Evolutionary conservation across 2,888 invertebrate genomes (phyloP), one percentile per base, ranked within the genome.

Genomic region (Acleris laterana): DNA sequence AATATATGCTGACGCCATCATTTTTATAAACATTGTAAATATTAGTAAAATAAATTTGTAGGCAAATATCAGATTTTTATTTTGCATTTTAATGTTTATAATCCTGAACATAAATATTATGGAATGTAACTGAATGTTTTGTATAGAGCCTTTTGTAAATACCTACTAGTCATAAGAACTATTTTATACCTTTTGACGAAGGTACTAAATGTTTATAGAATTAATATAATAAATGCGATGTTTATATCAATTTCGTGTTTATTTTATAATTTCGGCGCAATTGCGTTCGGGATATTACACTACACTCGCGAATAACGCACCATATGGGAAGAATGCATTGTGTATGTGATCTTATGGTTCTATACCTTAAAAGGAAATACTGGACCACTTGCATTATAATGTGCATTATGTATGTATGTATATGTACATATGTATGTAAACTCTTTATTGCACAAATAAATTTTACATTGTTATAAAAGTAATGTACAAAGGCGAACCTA

Each of bases 211-310:
- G 65, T 65, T 61, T 65, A 65, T 65, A 65, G 60, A 55, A 55
- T 49, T 65, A 65, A 60, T 64, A 64, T 64, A 65, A 65, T 65
- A 65, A 65, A 65, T 65, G 60, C 60, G 61, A 65, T 65, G 56
- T 65, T 65, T 61, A 56, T 56, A 61, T 50, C n/a, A 19, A 22
- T 5, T 55, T 20, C 16, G 50, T 17, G 48, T 62, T 49, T 62
- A 13, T 49, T 49, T 62, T 22, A 5, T 20, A 7, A 50, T 5
- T 17, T 19, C 19, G 5, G 13, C 17, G 13, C 38, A 13, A 38
- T 13, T 4, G 13, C 13, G 9, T 1, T 38, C 38, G 4, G 13
- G 13, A 3, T 25, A 5, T 25, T 25, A 25, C 5, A 25, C 5
- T 32, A 11, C 32, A 32, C 11, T 32, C 11, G 2, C 2, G 11